Evolutionary conservation across 2,888 invertebrate genomes (phyloP), one percentile per base, ranked within the genome.

Genomic region (Coenonympha arcania): DNA sequence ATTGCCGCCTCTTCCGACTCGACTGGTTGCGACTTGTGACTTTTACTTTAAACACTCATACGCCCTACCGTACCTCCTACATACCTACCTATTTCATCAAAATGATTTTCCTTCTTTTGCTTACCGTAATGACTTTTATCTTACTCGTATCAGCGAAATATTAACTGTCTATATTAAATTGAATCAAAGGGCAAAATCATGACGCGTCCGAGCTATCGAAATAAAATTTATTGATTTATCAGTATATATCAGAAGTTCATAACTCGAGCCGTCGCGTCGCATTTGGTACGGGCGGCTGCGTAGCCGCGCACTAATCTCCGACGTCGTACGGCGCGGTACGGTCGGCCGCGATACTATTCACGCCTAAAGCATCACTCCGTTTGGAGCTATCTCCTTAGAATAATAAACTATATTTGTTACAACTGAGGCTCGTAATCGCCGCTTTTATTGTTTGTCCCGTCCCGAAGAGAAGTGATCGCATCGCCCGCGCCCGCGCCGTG

Each of bases 381-480:
- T 71, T 67, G 74, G 69, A 71, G 70, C 73, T 75, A 73, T 71
- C 74, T 70, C 71, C 69, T 65, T 73, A 80, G 63, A 80, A 81
- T 82, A 84, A 83, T 79, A 82, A 83, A 83, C 76, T 68, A 71
- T 77, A 77, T 76, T 78, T 76, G 80, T 80, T 78, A 79, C 76
- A 73, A 72, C 71, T 76, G 73, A 76, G 78, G 76, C 73, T 73
- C 73, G 80, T 81, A 83, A 85, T 84, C 85, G 82, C 75, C 77
- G 79, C 77, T 73, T 72, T 76, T 74, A 86, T 86, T 85, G 84
- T 86, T 84, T 86, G 83, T 83, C 71, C 73, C 76, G 75, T 65
- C 70, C 74, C 71, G 75, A 76, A 78, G 79, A 73, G 76, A 73
- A 71, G 74, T 76, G 83, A 83, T 78, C 83, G 73, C 77, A 69